Conservation (phyloP, 2,888 invertebrate species). For the Euzophera pinguis region DNA sequence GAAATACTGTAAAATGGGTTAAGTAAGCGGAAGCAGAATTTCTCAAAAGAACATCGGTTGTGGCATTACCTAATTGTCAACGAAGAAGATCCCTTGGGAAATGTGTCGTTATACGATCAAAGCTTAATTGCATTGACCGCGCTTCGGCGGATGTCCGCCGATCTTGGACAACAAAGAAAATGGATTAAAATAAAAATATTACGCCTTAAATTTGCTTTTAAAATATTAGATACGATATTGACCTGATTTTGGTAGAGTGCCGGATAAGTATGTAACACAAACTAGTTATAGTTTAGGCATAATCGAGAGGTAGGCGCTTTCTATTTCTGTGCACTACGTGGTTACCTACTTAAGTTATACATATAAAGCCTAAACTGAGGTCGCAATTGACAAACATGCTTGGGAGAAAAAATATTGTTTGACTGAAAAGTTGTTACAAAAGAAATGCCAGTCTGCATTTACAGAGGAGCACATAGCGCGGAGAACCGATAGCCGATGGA, state of each 20-base stretch:
- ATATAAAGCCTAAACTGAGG: too few relatives aligned
- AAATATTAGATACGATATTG: neutral
- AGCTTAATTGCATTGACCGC: conserved; percentile 73
- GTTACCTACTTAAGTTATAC: too few relatives aligned
- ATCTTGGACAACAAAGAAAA: conserved; percentile 62
- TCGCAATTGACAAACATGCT: too few relatives aligned
- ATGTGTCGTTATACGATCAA: conserved; percentile 71
- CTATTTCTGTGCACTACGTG: too few relatives aligned
- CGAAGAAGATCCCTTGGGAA: conserved; percentile 49
- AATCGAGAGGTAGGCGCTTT: too few relatives aligned
- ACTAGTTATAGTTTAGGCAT: too few relatives aligned
- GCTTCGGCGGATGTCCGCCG: conserved; percentile 64
- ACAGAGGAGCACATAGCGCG: too few relatives aligned
- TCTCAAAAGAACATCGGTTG: conserved; percentile 11
- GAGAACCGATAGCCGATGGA: too few relatives aligned
- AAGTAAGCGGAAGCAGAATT: conserved; percentile 6
- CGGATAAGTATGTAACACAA: too few relatives aligned
- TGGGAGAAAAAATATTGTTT: too few relatives aligned
- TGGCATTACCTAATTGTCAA: conserved; percentile 28
- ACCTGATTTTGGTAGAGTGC: neutral
- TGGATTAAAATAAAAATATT: conserved; percentile 68
- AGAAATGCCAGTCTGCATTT: too few relatives aligned
- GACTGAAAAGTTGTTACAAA: too few relatives aligned
- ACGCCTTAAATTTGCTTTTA: conserved; percentile 1
- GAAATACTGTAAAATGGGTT: conserved; percentile 1